Base-by-base conservation (phyloP, 2,888 invertebrate genomes). In the Drosophila neotestacea region DNA sequence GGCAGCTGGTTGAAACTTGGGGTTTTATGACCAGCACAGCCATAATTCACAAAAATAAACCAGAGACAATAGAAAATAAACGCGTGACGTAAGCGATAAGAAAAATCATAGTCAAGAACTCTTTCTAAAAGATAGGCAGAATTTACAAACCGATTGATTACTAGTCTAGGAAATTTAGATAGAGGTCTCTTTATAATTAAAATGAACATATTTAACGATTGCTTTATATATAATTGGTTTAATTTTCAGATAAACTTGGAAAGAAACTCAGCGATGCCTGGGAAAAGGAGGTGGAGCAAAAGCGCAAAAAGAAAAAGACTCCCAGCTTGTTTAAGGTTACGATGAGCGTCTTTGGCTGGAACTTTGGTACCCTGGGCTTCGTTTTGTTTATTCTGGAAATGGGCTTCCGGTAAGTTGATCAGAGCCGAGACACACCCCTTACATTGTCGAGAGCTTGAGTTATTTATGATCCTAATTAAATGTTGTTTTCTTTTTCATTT, bases 321-420 rank as follows among this genome's bases (percentile, higher is more conserved):
- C 95, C 96, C 2, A 92, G 91, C 56, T 73, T 92, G 51, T 61
- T 92, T 11, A 82, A 67, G 36, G 92, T 90, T 39, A 85, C 95
- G 58, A 76, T 94, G 62, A 93, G 92, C 70, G 95, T 95, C n/a
- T 95, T 95, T 80, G 95, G 95, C 0, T 93, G 92, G 63, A 91
- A 93, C 58, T 93, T 95, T 75, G 93, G 94, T 89, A 83, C 94
- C 4, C 93, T 95, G 61, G 95, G 95, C 56, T 84, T 95, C 30
- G 92, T 94, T 5, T 91, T 95, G 39, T 93, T 94, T 27, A 68
- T 95, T 65, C 93, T 95, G 91, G 95, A 95, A 91, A 94, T 95
- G 82, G 93, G 94, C 47, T 93, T 95, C 83, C 94, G 91, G 92
- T 93, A 84, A 86, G 84, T 54, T 10, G 7, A 5, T 22, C 34